A percentile compares a stretch with the other conserved stretches of the same genome.
Conservation (phyloP, 23 tunicate species). For the Ascidia mentula region DNA sequence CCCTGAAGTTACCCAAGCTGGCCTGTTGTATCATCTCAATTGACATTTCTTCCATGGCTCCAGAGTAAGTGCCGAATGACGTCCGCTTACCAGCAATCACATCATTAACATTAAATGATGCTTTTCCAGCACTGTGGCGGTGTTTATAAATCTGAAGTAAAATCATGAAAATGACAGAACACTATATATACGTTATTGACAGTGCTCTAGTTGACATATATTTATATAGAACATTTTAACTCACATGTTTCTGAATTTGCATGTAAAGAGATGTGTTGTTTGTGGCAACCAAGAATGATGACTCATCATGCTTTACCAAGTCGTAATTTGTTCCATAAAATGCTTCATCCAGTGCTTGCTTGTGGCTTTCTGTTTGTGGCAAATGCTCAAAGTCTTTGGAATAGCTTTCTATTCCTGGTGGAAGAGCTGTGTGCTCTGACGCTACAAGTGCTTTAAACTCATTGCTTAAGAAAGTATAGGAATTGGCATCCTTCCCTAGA, state of each 20-base stretch:
- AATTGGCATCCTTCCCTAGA: slow-evolving; percentile 19
- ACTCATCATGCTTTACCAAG: slow-evolving; percentile 20
- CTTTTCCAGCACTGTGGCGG: slow-evolving; percentile 11
- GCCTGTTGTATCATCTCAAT: slow-evolving; percentile 40
- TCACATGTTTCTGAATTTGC: slow-evolving; percentile 80
- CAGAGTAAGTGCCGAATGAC: slow-evolving; percentile 30
- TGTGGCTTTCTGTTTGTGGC: slow-evolving; percentile 56
- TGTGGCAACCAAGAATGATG: slow-evolving; percentile 22
- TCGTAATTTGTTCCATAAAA: slow-evolving; percentile 47
- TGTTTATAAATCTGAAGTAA: slow-evolving; percentile 51
- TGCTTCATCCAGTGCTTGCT: slow-evolving; percentile 50
- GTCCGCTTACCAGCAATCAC: slow-evolving; percentile 9
- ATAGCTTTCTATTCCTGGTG: slow-evolving; percentile 78
- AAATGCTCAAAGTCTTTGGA: slow-evolving; percentile 83
- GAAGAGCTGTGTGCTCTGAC: slow-evolving; percentile 66
- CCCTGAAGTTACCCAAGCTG: slow-evolving; percentile 43
- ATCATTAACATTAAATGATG: slow-evolving; percentile 18
- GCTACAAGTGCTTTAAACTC: slow-evolving; percentile 35
- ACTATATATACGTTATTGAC: no score
- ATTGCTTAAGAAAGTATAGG: slow-evolving; percentile 37
- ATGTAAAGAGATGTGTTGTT: slow-evolving; percentile 75
- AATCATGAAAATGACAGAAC: neutral
- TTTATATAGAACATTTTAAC: neutral
- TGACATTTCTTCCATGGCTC: slow-evolving; percentile 58
- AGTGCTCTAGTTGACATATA: neutral